Percentiles rank a stretch among this genome's conserved stretches.
Conservation (phyloP, 1,140 invertebrate species). For the Paraescarpia echinospica region DNA sequence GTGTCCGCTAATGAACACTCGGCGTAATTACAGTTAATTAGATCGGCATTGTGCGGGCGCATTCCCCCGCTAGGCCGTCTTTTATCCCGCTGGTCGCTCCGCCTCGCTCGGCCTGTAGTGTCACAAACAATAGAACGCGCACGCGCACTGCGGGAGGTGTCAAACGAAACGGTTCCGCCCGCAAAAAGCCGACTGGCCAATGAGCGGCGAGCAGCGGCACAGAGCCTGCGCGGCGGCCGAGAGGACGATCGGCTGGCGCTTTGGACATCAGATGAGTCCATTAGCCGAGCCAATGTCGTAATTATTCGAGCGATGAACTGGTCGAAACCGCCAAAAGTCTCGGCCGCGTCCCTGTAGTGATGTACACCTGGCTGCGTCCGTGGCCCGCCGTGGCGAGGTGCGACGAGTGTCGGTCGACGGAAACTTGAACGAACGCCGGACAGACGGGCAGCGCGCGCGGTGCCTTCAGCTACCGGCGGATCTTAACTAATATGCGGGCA, state of each 20-base stretch:
- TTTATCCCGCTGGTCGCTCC: no score
- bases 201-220: neutral
- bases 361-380: neutral
- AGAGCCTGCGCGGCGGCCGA: neutral
- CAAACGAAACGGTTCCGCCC: constrained; percentile 3
- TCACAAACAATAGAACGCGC: neutral
- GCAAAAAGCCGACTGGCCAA: neutral
- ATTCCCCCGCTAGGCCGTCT: neutral
- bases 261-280: neutral
- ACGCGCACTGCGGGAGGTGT: neutral
- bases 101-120: neutral
- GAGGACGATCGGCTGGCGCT: neutral
- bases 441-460: neutral
- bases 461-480: neutral
- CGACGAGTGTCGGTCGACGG: neutral
- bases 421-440: neutral
- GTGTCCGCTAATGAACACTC: neutral
- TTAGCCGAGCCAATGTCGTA: neutral
- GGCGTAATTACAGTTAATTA: neutral
- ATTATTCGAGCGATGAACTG: constrained; percentile 5
- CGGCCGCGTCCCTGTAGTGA: neutral
- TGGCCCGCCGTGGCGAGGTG: neutral
- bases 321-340: neutral
- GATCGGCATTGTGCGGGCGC: neutral
- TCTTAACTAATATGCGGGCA: neutral